Conservation (phyloP, 2,113 vertebrate genomes). For the Budorcas taxicolor region DNA sequence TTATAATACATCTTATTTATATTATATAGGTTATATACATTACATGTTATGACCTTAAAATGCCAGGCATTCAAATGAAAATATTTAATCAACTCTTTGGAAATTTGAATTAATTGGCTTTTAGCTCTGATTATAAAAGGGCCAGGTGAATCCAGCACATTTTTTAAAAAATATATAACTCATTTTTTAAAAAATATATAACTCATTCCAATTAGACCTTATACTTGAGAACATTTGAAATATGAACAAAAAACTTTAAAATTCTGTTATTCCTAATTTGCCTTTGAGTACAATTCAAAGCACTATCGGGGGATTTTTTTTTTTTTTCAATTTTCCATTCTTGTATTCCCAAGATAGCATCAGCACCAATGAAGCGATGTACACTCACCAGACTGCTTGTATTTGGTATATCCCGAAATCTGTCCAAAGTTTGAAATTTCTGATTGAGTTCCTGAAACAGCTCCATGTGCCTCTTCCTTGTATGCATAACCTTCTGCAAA, state of each 20-base stretch:
- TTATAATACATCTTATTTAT: background rate
- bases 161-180: background rate
- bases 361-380: background rate
- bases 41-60: slow-evolving; percentile 24
- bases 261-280: background rate
- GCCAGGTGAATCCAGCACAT: background rate
- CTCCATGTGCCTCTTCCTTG: slow-evolving; percentile 99
- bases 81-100: background rate
- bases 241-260: background rate
- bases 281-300: background rate
- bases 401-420: slow-evolving; percentile 99
- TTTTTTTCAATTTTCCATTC: background rate
- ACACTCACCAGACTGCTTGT: slow-evolving; percentile 97
- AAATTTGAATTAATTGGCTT: background rate
- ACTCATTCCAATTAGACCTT: background rate
- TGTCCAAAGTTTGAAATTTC: slow-evolving; percentile 99
- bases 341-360: background rate
- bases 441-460: slow-evolving; percentile 99
- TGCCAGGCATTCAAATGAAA: slow-evolving; percentile 10
- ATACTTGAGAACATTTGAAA: slow-evolving; percentile 42
- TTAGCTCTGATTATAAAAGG: background rate
- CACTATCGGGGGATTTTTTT: background rate
- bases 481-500: slow-evolving; percentile 99
- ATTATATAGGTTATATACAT: background rate
- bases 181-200: background rate